A percentile compares a stretch with the other conserved stretches of the same genome.
These are phyloP conservation scores for Grapholita molesta DNA, from an alignment of 1,140 invertebrate genomes.

Conservation along the genomic window DNA sequence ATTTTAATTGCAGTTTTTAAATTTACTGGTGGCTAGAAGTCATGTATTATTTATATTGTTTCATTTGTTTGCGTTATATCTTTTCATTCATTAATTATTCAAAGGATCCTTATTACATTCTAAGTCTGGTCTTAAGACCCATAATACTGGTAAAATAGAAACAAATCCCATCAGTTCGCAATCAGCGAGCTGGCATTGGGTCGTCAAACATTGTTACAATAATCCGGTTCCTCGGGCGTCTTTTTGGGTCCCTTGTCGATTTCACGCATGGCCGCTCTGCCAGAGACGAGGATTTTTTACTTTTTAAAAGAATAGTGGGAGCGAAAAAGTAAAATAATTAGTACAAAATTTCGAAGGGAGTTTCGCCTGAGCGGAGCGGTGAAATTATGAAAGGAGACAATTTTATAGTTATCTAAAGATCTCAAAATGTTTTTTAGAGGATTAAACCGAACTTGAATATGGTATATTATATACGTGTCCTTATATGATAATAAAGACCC, in stretches of 20 bases:
- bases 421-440: too few relatives aligned
- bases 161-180: conserved; percentile 7
- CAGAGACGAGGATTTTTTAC: conserved; percentile 1
- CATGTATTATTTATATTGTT: too few relatives aligned
- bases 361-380: neutral
- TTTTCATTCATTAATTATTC: neutral
- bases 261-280: conserved; percentile 2
- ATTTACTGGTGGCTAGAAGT: too few relatives aligned
- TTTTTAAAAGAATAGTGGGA: conserved; percentile 2
- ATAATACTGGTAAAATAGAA: neutral
- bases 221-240: neutral
- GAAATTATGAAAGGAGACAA: neutral
- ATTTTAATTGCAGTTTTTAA: too few relatives aligned
- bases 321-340: conserved; percentile 10
- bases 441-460: too few relatives aligned
- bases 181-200: neutral
- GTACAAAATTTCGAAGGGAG: neutral
- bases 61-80: too few relatives aligned
- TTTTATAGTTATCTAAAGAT: too few relatives aligned
- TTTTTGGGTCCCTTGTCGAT: conserved; percentile 13
- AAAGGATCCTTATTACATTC: neutral
- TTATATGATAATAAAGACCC: too few relatives aligned
- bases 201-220: conserved; percentile 16
- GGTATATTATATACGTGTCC: too few relatives aligned
- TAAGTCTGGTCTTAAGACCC: neutral